Conservation (phyloP, 2,888 invertebrate genomes). For the Drosophila setosimentum region DNA sequence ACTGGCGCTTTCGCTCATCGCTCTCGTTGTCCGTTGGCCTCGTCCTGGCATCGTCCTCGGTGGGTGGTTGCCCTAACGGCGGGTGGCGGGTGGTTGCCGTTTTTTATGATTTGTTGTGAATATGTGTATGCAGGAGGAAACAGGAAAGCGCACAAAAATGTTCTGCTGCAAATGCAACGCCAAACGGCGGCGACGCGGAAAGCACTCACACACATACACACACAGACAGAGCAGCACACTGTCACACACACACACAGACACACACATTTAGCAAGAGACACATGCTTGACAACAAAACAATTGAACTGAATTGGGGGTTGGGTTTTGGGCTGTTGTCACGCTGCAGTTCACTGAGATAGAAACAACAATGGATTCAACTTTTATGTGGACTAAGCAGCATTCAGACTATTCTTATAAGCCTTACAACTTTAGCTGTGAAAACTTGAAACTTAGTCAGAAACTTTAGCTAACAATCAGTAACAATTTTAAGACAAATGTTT, state of each 20-base stretch:
- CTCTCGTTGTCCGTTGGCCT: constrained; percentile 32
- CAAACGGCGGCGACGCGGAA: constrained; percentile 56
- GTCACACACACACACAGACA: constrained; percentile 19
- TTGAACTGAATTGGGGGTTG: constrained; percentile 30
- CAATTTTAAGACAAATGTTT: not conserved
- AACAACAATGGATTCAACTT: constrained; percentile 34
- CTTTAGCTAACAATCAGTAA: constrained; percentile 2
- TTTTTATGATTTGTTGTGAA: constrained; percentile 79
- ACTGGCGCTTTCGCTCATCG: constrained; percentile 57
- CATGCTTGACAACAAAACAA: constrained; percentile 57
- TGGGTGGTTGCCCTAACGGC: constrained; percentile 37
- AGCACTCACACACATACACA: constrained; percentile 34
- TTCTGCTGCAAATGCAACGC: constrained; percentile 58
- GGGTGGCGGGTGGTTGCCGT: constrained; percentile 38
- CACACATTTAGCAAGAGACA: constrained; percentile 32
- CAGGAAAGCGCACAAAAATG: constrained; percentile 65
- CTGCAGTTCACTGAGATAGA: constrained; percentile 41
- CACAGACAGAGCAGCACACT: constrained; percentile 8
- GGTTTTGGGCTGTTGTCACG: constrained; percentile 21
- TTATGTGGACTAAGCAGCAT: constrained; percentile 42
- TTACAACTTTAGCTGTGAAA: constrained; percentile 11
- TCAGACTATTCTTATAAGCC: constrained; percentile 6
- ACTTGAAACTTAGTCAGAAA: constrained; percentile 1
- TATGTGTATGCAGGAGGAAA: constrained; percentile 68
- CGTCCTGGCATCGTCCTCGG: constrained; percentile 41